These are phyloP conservation scores for Dryobotodes eremita DNA, from an alignment of 2,888 invertebrate species.

Conservation along the genomic window DNA sequence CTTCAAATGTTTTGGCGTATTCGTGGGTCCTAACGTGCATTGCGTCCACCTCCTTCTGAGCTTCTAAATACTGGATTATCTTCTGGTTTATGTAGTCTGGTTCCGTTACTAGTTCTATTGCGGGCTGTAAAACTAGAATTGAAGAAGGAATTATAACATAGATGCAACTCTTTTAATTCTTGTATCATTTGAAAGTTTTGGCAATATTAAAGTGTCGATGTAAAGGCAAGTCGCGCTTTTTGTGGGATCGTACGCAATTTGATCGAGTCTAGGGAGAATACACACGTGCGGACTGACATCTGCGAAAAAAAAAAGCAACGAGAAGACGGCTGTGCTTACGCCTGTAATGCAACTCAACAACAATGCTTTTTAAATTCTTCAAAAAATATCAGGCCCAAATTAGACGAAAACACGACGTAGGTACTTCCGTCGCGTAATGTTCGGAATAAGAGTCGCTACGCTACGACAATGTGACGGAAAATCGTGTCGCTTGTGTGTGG, in stretches of 20 bases:
- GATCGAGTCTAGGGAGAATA: not conserved
- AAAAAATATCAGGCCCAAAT: not conserved
- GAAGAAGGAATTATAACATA: conserved; percentile 5
- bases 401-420: not conserved
- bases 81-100: conserved; percentile 98
- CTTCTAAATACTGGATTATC: conserved; percentile 95
- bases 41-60: conserved; percentile 94
- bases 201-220: not conserved
- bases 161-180: not conserved
- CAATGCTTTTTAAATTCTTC: not conserved
- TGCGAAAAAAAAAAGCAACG: not conserved
- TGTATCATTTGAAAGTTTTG: not conserved
- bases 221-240: not conserved
- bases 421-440: not conserved
- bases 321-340: not conserved
- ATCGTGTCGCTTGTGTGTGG: not conserved
- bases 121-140: conserved; percentile 94
- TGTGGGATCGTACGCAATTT: not conserved
- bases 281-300: not conserved
- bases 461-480: not conserved
- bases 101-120: conserved; percentile 96
- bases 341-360: not conserved
- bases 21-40: conserved; percentile 96
- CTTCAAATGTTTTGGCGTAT: conserved; percentile 97
- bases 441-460: not conserved